These are phyloP conservation scores for Aepyceros melampus DNA, from an alignment of 2,113 vertebrate genomes.

Conservation along the genomic window DNA sequence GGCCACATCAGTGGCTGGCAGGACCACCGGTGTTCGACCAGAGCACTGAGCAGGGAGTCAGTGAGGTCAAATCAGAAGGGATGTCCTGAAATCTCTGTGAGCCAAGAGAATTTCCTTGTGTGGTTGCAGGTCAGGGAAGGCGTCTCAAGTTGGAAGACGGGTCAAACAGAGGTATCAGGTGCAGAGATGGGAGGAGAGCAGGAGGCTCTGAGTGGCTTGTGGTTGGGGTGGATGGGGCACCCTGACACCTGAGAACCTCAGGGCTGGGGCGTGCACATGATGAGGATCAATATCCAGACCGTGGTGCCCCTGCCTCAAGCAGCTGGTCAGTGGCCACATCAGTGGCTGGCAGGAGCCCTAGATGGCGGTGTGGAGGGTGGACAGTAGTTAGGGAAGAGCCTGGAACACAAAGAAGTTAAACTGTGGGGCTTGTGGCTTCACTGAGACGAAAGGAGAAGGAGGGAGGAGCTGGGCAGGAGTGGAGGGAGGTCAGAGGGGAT, in stretches of 20 bases:
- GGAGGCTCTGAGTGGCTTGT: not conserved
- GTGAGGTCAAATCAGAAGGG: not conserved
- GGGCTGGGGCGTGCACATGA: too few species aligned
- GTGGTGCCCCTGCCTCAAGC: too few species aligned
- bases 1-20: too few species aligned
- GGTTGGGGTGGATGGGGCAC: not conserved
- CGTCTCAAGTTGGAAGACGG: not conserved
- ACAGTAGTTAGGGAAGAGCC: not conserved
- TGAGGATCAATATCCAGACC: too few species aligned
- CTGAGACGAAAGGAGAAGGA: not conserved
- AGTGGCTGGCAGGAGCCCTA: not conserved
- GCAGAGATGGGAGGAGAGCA: not conserved
- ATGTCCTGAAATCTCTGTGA: not conserved
- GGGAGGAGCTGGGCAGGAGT: not conserved
- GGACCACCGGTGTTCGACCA: too few species aligned
- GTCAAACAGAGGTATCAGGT: not conserved
- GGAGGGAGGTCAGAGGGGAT: not conserved
- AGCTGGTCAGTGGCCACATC: too few species aligned
- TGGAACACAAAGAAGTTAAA: not conserved
- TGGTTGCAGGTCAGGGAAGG: not conserved
- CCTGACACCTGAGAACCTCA: not conserved
- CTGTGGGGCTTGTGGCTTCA: not conserved
- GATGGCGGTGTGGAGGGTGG: not conserved
- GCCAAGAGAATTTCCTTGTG: not conserved
- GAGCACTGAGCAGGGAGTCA: not conserved